Percentiles rank a stretch among this genome's conserved stretches.
These are phyloP conservation scores for Anthopleura sola DNA, from an alignment of 64 coral and sea anemone genomes.

Conservation along the genomic window DNA sequence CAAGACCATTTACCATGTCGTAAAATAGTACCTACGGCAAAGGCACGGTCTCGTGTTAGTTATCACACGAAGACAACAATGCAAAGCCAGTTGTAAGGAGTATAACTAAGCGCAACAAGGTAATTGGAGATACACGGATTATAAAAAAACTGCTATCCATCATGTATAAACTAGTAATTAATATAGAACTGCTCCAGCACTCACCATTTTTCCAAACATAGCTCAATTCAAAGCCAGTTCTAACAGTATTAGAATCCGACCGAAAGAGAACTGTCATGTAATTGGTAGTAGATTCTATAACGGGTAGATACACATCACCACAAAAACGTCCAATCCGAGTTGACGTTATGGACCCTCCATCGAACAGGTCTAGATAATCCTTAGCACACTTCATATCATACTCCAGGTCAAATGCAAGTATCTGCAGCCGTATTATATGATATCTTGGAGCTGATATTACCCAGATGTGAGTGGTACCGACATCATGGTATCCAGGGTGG, in stretches of 20 bases:
- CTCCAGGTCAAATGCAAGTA: slow-evolving; percentile 49
- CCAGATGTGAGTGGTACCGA: slow-evolving; percentile 32
- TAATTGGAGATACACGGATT: too few relatives aligned
- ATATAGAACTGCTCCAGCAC: background rate
- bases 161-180: too few relatives aligned
- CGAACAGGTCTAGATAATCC: slow-evolving; percentile 45
- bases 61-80: too few relatives aligned
- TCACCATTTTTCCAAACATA: background rate
- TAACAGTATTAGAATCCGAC: background rate
- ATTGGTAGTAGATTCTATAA: slow-evolving; percentile 31
- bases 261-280: slow-evolving; percentile 14
- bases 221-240: slow-evolving; percentile 21
- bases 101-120: too few relatives aligned
- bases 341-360: slow-evolving; percentile 6
- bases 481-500: slow-evolving; percentile 57
- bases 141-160: too few relatives aligned
- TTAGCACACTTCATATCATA: slow-evolving; percentile 23
- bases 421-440: slow-evolving; percentile 47
- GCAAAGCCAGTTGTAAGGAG: too few relatives aligned
- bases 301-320: background rate
- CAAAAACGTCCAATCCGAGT: slow-evolving; percentile 23
- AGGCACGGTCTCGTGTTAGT: too few relatives aligned
- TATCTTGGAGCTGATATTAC: slow-evolving; percentile 10
- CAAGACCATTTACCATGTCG: too few relatives aligned
- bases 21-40: too few relatives aligned